phyloP scores from a whole-genome alignment of 2,888 invertebrate species.

The Eutolmus rufibarbis region DNA sequence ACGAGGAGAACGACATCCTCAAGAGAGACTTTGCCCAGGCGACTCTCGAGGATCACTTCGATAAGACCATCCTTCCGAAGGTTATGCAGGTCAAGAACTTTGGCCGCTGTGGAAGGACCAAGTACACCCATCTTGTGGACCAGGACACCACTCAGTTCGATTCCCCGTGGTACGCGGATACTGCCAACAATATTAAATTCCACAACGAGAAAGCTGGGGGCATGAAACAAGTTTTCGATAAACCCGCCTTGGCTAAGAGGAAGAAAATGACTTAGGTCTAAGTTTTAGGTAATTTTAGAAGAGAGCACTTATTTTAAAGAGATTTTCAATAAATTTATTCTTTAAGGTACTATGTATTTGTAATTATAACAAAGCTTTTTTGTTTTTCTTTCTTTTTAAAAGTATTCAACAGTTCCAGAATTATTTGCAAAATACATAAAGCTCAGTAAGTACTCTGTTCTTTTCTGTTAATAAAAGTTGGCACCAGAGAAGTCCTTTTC shows the following conservation, averaged over 20 bases:
- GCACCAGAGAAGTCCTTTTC: no score
- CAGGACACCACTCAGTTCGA: conserved; percentile 99
- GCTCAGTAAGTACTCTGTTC: no score
- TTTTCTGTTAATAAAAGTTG: no score
- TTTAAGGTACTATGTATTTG: neutral
- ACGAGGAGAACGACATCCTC: conserved; percentile 88
- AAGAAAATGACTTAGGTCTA: conserved; percentile 54
- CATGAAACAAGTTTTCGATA: conserved; percentile 90
- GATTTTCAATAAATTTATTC: neutral
- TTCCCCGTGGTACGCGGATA: conserved; percentile 95
- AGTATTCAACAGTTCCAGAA: no score
- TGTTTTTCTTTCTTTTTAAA: no score
- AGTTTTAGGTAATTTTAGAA: neutral
- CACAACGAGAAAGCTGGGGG: conserved; percentile 89
- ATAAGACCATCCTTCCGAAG: conserved; percentile 97
- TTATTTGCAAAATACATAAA: no score
- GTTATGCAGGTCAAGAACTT: conserved; percentile 99
- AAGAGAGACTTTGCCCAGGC: conserved; percentile 94
- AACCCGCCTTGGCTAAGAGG: conserved; percentile 70
- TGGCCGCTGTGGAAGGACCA: conserved; percentile 97
- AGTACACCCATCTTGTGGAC: conserved; percentile 98
- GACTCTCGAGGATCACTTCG: conserved; percentile 98
- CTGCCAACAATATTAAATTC: conserved; percentile 86
- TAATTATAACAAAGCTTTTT: no score
- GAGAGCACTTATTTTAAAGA: neutral